phyloP scores from a whole-genome alignment of 2,797 vertebrate species.

The Pachyuromys duprasi region DNA sequence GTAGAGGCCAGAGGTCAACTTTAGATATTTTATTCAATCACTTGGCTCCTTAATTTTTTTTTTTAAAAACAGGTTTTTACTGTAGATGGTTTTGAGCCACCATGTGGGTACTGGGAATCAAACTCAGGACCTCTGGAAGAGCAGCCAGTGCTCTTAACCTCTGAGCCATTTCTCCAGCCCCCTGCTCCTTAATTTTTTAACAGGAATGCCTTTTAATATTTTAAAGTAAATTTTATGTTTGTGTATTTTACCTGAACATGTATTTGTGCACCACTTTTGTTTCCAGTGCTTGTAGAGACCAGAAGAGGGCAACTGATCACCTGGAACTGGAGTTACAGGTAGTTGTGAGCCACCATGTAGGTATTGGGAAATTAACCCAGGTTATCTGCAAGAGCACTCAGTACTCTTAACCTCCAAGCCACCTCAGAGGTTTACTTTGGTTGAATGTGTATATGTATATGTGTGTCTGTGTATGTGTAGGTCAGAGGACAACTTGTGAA shows the following conservation, averaged over 20 bases:
- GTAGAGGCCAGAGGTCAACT: background rate
- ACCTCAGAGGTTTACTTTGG: background rate
- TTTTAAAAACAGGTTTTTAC: too few relatives aligned
- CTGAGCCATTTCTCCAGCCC: too few relatives aligned
- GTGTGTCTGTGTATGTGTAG: background rate
- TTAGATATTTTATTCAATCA: background rate
- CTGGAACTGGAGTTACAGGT: too few relatives aligned
- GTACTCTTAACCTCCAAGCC: background rate
- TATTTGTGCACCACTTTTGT: background rate
- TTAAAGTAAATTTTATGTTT: background rate
- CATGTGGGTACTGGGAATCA: too few relatives aligned
- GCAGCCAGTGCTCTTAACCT: too few relatives aligned
- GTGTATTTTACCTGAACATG: background rate
- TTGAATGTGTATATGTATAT: background rate
- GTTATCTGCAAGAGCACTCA: background rate
- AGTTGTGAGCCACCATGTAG: too few relatives aligned
- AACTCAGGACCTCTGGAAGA: too few relatives aligned
- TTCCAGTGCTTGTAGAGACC: too few relatives aligned
- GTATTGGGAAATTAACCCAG: too few relatives aligned
- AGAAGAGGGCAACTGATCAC: too few relatives aligned
- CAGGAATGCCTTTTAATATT: background rate
- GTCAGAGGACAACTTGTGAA: background rate
- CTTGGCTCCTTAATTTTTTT: background rate
- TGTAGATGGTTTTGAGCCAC: too few relatives aligned
- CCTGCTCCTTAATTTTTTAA: background rate